Base-by-base conservation (phyloP, 2,888 invertebrate species). In the Notocelia uddmanniana region DNA sequence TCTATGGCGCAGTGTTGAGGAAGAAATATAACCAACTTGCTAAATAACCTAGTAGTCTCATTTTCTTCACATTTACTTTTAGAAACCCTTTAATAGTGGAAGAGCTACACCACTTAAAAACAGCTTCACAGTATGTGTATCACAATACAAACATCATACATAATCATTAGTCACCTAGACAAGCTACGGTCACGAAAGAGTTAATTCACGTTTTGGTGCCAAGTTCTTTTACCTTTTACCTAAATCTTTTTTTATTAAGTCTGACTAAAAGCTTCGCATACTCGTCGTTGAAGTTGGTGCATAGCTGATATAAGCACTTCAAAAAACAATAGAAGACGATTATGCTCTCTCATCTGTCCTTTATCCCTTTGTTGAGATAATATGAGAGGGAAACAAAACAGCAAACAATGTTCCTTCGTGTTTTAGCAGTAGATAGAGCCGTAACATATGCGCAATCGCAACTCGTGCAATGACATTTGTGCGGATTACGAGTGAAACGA, bases 381-480 rank as follows among this genome's bases (percentile, higher is more conserved):
- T 21, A 6, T 23, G 11, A 21, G 52, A 52, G 23, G 21, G 23
- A 13, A 13, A 23, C 13, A 52, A 5, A 1, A n/a, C n/a, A n/a
- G n/a, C n/a, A 13, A 52, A 21, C 21, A 13, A 5, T 52, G 19
- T 21, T 21, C 23, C 21, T 45, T n/a, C 45, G 37, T 60, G 13
- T 34, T 48, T 31, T 48, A 21, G 11, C 31, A n/a, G 10, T 23
- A 15, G 23, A 37, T 23, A 15, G 23, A 37, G 48, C 45, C 76
- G 74, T 76, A 77, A 76, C 26, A 45, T 23, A 55, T 64, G 73
- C 71, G 73, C 76, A 76, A 75, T 68, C 66, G 68, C 69, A 68
- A 71, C 73, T 52, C 62, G 52, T 60, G 71, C 72, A 74, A 77
- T 83, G 83, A 82, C 83, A 85, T 83, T 85, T 82, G 73, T 79